phyloP scores from a whole-genome alignment of 2,888 invertebrate genomes.

The Microchrysa polita region DNA sequence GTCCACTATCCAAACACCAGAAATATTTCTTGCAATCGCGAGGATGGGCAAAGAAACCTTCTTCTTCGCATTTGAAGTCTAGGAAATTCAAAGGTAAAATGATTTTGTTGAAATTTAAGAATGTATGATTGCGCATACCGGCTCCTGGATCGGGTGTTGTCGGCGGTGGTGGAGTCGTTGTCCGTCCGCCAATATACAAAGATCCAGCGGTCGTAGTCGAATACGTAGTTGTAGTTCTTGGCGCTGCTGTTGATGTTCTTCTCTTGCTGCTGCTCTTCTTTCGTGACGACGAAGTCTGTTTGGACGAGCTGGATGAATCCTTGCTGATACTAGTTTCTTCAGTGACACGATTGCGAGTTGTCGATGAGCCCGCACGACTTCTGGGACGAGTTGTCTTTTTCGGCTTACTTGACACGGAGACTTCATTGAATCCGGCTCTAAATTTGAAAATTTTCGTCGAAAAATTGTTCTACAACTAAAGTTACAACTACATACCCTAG shows the following conservation, averaged over 20 bases:
- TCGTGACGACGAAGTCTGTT: conserved; percentile 13
- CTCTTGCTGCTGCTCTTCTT: conserved; percentile 48
- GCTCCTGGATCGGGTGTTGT: conserved; percentile 90
- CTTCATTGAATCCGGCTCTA: conserved; percentile 62
- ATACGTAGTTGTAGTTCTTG: conserved; percentile 60
- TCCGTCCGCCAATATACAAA: conserved; percentile 60
- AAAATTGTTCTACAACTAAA: no score
- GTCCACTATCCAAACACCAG: conserved; percentile 91
- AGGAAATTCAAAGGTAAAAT: background rate
- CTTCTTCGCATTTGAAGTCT: conserved; percentile 92
- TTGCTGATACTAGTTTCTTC: conserved; percentile 54
- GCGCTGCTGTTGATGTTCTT: conserved; percentile 54
- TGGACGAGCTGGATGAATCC: conserved; percentile 33
- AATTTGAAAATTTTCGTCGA: no score
- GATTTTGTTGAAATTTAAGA: background rate
- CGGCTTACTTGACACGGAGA: conserved; percentile 57
- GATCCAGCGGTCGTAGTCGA: conserved; percentile 59
- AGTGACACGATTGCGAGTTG: conserved; percentile 55
- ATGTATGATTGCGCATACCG: conserved; percentile 66
- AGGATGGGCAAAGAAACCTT: conserved; percentile 92
- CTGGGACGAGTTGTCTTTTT: conserved; percentile 59
- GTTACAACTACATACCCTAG: conserved; percentile 73
- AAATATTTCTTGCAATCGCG: conserved; percentile 94
- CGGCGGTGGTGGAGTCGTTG: conserved; percentile 72
- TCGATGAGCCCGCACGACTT: conserved; percentile 56